Base-by-base conservation (phyloP, 2,888 invertebrate species). In the Ormyrus thymus region DNA sequence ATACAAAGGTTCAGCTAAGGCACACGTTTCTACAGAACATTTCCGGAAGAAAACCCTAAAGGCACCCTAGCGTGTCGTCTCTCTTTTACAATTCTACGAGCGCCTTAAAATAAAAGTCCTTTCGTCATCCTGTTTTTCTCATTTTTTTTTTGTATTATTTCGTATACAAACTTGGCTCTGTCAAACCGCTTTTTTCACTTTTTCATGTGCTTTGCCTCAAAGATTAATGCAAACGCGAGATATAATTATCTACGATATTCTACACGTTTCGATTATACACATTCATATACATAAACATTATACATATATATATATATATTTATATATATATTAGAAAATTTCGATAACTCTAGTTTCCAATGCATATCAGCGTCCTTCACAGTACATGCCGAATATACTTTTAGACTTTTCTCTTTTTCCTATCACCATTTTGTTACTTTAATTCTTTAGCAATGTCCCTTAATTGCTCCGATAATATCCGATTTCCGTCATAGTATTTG, bases 1-100 rank as follows among this genome's bases (percentile, higher is more conserved):
- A 72, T 80, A 62, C 64, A 72, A 76, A 29, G 43, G n/a, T 59
- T 65, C 73, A 82, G 84, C 87, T 89, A 89, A 89, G 89, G 89
- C 89, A 89, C 89, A 87, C 79, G 72, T 76, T 86, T 82, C 86
- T 86, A 88, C 83, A 84, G 83, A 71, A 68, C 58, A 66, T 71
- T 76, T 82, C 83, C 78, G 70, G 83, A 82, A 83, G 81, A 84
- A 84, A 82, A 84, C 84, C 82, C 87, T 86, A 85, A 89, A 89
- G 89, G 88, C 88, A 88, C 86, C 86, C 85, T 82, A 86, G 81
- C 82, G 76, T 71, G n/a, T 81, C 74, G 48, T 45, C n/a, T 68
- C n/a, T 68, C n/a, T 59, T 68, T 73, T 59, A 64, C 55, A 53
- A 78, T 64, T 64, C 65, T 69, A 73, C 69, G 50, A 79, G 70